Evolutionary conservation across 1,140 invertebrate species (phyloP).

Genomic region (Globodera rostochiensis): DNA sequence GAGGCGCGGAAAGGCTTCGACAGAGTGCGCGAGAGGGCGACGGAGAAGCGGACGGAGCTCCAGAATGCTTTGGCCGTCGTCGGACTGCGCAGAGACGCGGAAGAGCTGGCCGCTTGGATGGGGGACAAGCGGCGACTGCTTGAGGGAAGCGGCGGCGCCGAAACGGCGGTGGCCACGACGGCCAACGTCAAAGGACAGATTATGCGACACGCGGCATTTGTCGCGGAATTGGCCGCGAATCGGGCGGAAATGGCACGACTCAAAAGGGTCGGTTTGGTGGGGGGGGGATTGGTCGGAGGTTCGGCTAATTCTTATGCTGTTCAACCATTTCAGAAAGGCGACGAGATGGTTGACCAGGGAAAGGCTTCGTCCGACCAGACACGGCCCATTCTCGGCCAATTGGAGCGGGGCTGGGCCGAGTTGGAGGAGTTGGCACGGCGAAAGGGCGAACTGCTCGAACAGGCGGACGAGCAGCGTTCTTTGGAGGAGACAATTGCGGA

Average conservation of each 20-base stretch:
- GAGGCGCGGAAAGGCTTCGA: constrained; percentile 77
- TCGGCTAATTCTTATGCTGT: not conserved
- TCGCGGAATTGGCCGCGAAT: constrained; percentile 76
- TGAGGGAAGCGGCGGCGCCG: constrained; percentile 62
- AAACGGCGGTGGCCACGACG: constrained; percentile 22
- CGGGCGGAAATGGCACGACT: constrained; percentile 18
- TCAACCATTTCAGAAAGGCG: constrained; percentile 6
- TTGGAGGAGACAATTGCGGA: constrained; percentile 77
- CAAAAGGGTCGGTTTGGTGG: not conserved
- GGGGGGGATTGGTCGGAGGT: too few species aligned
- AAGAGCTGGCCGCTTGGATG: constrained; percentile 85
- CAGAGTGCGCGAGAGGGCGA: constrained; percentile 50
- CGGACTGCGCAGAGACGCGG: constrained; percentile 78
- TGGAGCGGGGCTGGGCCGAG: constrained; percentile 76
- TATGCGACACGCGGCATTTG: constrained; percentile 84
- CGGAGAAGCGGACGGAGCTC: not conserved
- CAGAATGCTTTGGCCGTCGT: constrained; percentile 6
- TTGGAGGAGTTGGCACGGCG: constrained; percentile 76
- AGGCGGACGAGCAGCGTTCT: constrained; percentile 78
- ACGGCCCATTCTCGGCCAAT: not conserved
- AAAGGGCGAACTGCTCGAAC: constrained; percentile 79
- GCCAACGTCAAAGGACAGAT: not conserved
- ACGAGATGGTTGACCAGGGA: not conserved
- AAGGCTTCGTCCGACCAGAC: not conserved
- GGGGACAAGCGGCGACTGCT: constrained; percentile 82